phyloP scores from a whole-genome alignment of 2,113 vertebrate genomes.

The Cephalophus harveyi region DNA sequence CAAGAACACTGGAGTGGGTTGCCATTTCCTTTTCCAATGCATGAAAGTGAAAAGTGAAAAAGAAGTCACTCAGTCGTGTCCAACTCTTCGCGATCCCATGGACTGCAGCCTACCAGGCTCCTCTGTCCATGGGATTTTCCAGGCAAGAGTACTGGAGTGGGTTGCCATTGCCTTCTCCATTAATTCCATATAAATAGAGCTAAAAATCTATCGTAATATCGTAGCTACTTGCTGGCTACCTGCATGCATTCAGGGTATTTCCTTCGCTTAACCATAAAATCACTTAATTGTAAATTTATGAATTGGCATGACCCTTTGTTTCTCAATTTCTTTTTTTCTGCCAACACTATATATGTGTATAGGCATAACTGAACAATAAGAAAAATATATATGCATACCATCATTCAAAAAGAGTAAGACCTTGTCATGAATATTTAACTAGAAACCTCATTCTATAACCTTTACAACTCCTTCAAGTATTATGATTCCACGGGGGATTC shows the following conservation, averaged over 20 bases:
- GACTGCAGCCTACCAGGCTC: no score
- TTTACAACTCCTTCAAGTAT: conserved; percentile 30
- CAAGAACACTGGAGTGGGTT: no score
- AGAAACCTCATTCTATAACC: neutral
- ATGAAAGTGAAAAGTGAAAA: no score
- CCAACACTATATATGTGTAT: neutral
- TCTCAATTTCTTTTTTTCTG: neutral
- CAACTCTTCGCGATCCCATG: fast-evolving
- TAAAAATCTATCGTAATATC: neutral
- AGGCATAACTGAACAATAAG: neutral
- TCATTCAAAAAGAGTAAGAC: conserved; percentile 6
- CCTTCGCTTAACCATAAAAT: neutral
- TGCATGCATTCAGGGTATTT: neutral
- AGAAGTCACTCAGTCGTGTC: no score
- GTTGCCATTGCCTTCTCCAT: neutral
- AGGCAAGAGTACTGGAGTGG: no score
- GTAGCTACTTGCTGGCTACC: neutral
- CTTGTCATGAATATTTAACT: conserved; percentile 14
- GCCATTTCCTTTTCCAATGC: no score
- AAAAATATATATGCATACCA: neutral
- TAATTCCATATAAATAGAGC: neutral
- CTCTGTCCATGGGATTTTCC: no score
- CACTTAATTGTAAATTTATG: neutral
- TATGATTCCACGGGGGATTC: neutral
- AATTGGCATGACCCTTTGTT: neutral